These are phyloP conservation scores for Cynaeus angustus DNA, from an alignment of 2,888 invertebrate species.

Conservation along the genomic window DNA sequence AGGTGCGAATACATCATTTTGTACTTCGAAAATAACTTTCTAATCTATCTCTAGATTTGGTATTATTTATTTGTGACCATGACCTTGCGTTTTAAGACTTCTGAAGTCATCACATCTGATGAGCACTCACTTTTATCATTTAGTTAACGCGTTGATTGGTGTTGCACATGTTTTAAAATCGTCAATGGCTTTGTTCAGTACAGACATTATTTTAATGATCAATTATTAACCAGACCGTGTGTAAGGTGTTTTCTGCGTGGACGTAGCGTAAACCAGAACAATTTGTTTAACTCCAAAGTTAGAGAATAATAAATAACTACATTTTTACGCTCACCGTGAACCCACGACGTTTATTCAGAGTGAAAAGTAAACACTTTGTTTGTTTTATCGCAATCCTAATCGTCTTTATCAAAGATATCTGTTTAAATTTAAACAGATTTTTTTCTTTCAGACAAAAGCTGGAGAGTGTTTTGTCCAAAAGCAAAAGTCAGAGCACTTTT, in stretches of 20 bases:
- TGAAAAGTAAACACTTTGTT: not conserved
- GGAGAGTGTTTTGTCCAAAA: conserved; percentile 65
- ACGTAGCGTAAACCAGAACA: no score
- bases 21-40: conserved; percentile 10
- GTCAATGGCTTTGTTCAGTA: conserved; percentile 8
- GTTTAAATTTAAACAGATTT: not conserved
- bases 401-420: conserved; percentile 5
- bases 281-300: no score
- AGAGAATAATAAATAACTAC: no score
- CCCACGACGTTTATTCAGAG: no score
- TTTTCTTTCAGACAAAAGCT: conserved; percentile 63
- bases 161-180: conserved; percentile 5
- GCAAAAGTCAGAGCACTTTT: conserved; percentile 63
- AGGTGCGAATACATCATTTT: not conserved
- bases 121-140: conserved; percentile 10
- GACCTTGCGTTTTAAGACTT: conserved; percentile 32
- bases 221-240: conserved; percentile 10
- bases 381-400: not conserved
- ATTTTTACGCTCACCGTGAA: no score
- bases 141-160: conserved; percentile 1
- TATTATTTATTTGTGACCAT: conserved; percentile 30
- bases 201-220: conserved; percentile 7
- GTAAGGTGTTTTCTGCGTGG: conserved; percentile 2
- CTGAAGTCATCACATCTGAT: conserved; percentile 21
- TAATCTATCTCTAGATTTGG: conserved; percentile 17